Percentiles rank a stretch among this genome's conserved stretches.
These are phyloP conservation scores for Rhineura floridana DNA, from an alignment of 2,113 vertebrate genomes.

Conservation along the genomic window DNA sequence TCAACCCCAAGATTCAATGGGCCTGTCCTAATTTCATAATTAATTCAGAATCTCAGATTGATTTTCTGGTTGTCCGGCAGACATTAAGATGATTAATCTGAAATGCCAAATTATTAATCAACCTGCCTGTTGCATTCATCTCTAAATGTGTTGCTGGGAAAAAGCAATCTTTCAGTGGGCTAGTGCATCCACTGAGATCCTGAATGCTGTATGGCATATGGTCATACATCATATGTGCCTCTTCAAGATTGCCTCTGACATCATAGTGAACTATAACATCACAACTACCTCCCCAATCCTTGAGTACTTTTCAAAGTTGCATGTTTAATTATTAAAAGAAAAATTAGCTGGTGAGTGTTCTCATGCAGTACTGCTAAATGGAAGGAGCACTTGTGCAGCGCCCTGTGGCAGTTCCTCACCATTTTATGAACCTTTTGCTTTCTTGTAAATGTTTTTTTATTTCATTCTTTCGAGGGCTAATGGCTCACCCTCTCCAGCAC, in stretches of 20 bases:
- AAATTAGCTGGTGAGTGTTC: neutral
- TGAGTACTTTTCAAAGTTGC: neutral
- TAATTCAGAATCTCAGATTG: neutral
- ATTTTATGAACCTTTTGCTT: neutral
- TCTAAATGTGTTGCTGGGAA: neutral
- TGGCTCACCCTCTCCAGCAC: too few relatives aligned
- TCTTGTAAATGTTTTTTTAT: too few relatives aligned
- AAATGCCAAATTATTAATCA: slow-evolving; percentile 14
- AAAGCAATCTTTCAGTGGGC: neutral
- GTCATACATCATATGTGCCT: neutral
- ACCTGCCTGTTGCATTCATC: neutral
- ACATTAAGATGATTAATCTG: neutral
- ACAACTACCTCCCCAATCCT: neutral
- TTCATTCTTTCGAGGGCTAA: neutral
- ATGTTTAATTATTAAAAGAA: too few relatives aligned
- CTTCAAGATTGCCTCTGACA: neutral
- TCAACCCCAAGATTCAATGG: neutral
- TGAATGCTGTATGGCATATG: neutral
- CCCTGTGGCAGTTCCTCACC: neutral
- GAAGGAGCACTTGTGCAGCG: neutral
- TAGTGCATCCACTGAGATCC: neutral
- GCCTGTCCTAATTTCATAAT: neutral
- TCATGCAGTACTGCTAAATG: neutral
- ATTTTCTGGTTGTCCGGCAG: neutral
- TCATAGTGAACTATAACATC: neutral